phyloP scores from a whole-genome alignment of 2,113 vertebrate species.

The Dipodomys spectabilis region DNA sequence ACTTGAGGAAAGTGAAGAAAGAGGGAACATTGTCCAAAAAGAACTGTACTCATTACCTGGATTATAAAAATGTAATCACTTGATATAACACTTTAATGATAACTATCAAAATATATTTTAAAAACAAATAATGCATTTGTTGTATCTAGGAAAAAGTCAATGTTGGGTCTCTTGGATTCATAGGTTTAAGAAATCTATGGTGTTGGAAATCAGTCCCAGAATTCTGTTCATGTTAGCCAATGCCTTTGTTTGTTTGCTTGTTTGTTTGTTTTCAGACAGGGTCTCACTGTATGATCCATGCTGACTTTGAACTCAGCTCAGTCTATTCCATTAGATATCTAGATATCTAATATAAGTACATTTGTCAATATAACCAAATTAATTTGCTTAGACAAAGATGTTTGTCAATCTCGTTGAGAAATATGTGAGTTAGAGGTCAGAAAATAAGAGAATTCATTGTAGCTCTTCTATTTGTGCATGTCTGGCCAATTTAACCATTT shows the following conservation, averaged over 20 bases:
- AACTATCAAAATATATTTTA: no score
- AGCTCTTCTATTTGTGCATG: background rate
- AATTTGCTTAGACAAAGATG: background rate
- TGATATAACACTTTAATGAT: no score
- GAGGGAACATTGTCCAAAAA: no score
- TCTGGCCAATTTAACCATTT: background rate
- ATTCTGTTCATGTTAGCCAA: background rate
- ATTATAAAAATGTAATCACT: no score
- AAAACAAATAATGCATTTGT: no score
- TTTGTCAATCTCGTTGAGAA: background rate
- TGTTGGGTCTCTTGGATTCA: background rate
- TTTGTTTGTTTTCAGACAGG: background rate
- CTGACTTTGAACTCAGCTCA: background rate
- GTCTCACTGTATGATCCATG: background rate
- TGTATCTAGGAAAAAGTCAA: slow-evolving; percentile 4
- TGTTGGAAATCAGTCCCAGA: background rate
- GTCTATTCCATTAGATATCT: background rate
- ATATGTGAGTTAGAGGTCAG: background rate
- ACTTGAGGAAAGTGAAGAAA: no score
- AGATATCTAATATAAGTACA: background rate
- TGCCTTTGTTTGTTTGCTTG: background rate
- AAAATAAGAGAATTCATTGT: background rate
- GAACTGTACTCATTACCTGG: no score
- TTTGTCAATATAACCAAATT: background rate
- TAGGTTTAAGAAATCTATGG: background rate